Evolutionary conservation across 2,888 invertebrate genomes (phyloP).

Genomic region (Agriopis aurantiaria): DNA sequence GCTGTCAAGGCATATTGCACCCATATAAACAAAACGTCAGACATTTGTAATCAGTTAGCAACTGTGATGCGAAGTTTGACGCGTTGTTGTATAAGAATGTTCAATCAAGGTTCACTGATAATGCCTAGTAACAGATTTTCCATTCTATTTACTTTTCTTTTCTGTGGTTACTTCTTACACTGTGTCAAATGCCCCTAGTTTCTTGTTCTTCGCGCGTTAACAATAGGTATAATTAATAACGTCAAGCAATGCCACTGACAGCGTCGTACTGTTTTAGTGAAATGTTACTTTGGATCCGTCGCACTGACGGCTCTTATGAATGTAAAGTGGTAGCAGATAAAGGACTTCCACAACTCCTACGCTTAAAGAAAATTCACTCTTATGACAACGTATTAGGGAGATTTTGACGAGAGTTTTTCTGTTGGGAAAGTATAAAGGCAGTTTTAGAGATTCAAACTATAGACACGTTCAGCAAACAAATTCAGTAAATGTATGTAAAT

Average conservation of each 20-base stretch:
- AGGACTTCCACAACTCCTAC: slow-evolving; percentile 15
- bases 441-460: slow-evolving; percentile 37
- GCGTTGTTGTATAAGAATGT: no score
- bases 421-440: slow-evolving; percentile 17
- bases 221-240: slow-evolving; percentile 45
- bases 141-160: no score
- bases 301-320: slow-evolving; percentile 44
- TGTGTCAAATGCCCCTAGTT: slow-evolving; percentile 13
- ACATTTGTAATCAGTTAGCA: no score
- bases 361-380: slow-evolving; percentile 16
- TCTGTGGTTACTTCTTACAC: background rate
- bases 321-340: slow-evolving; percentile 42
- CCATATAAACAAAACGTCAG: no score
- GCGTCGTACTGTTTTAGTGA: slow-evolving; percentile 37
- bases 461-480: slow-evolving; percentile 45
- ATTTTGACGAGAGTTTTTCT: background rate
- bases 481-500: slow-evolving; percentile 45
- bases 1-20: no score
- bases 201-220: slow-evolving; percentile 21
- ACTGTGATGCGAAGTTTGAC: no score
- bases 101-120: no score
- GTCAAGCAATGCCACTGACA: slow-evolving; percentile 41
- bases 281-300: slow-evolving; percentile 41
- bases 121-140: no score
- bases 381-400: slow-evolving; percentile 6